Base-by-base conservation (phyloP, 2,797 vertebrate species). In the Hemitrygon akajei region DNA sequence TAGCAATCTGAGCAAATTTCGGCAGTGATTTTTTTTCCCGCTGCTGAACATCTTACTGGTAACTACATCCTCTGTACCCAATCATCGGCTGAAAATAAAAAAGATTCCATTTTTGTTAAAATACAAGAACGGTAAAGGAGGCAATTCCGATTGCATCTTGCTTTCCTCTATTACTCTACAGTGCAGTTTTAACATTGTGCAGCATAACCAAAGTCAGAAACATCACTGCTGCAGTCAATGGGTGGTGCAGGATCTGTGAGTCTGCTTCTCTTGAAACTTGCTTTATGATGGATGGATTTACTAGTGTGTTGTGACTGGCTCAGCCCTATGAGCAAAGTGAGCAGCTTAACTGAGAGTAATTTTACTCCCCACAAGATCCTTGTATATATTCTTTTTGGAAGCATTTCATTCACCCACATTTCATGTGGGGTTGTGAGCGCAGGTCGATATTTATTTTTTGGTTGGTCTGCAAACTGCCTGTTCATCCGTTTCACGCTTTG, bases 251-350 rank as follows among this genome's bases (percentile, higher is more conserved):
- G 56, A 12, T 69, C 86, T 89, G 86, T 0, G 86, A 34, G 63
- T 66, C 60, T 5, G 86, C 0, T 37, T 66, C 60, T 69, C n/a
- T 10, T 89, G 18, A 89, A 89, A 89, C 86, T 34, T 60, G 20
- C 14, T 14, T 14, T 89, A 69, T 69, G 86, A 89, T 89, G 86
- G 86, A 89, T 89, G 86, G 63, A 66, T 89, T 89, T 89, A 20
- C 9, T 89, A 89, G 63, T 89, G 86, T 34, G 7, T 63, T 22
- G 1, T 89, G 86, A 89, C 86, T 89, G 34, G 34, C 30, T 66
- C 20, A 69, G 60, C 18, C 2, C 60, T 37, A 34, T 25, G 34
- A 37, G 14, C 69, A 69, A 89, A 89, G 34, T 69, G 60, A 89
- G n/a, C 63, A 69, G 63, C 86, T 37, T 69, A 11, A 69, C n/a